phyloP scores from a whole-genome alignment of 2,113 vertebrate genomes.

The Coryphaenoides rupestris region DNA sequence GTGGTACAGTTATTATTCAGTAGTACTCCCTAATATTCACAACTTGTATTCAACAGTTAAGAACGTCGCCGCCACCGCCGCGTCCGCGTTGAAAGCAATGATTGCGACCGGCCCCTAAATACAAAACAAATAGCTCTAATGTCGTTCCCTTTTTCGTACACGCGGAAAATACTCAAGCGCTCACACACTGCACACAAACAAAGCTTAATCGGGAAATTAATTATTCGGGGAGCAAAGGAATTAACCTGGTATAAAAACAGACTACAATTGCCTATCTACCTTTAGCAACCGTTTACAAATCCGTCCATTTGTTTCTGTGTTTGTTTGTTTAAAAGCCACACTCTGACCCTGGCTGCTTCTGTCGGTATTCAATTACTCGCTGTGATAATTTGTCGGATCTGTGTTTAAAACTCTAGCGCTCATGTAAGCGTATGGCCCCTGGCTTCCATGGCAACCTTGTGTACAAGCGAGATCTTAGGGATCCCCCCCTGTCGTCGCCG shows the following conservation, averaged over 20 bases:
- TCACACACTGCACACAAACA: slow-evolving; percentile 60
- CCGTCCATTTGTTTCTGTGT: slow-evolving; percentile 17
- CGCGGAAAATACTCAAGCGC: slow-evolving; percentile 54
- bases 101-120: slow-evolving; percentile 58
- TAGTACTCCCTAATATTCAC: slow-evolving; percentile 35
- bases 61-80: slow-evolving; percentile 30
- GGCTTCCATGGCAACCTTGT: background rate
- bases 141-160: slow-evolving; percentile 30
- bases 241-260: slow-evolving; percentile 38
- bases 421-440: slow-evolving; percentile 34
- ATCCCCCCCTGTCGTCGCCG: background rate
- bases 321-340: slow-evolving; percentile 1
- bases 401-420: slow-evolving; percentile 26
- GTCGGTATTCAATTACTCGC: background rate
- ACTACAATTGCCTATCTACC: slow-evolving; percentile 41
- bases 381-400: background rate
- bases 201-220: slow-evolving; percentile 47
- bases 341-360: slow-evolving; percentile 48
- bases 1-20: slow-evolving; percentile 42
- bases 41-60: slow-evolving; percentile 39
- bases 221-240: slow-evolving; percentile 35
- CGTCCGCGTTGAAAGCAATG: slow-evolving; percentile 56
- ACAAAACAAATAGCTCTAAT: slow-evolving; percentile 60
- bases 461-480: too few species aligned
- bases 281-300: slow-evolving; percentile 40